These are phyloP conservation scores for Larimichthys polyactis DNA, from an alignment of 2,113 vertebrate species.

Conservation along the genomic window DNA sequence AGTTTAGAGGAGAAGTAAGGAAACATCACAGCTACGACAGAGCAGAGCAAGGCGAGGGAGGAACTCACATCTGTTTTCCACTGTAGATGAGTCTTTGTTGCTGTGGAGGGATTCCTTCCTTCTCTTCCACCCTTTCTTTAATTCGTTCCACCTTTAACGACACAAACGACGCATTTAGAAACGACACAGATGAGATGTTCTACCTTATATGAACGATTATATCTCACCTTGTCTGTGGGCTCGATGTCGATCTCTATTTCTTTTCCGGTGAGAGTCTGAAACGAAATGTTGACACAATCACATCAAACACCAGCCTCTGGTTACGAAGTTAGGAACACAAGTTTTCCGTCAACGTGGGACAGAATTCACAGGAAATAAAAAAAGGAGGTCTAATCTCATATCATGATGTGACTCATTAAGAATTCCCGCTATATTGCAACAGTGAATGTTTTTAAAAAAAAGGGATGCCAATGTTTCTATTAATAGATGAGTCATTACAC, in stretches of 20 bases:
- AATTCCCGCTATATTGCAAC: no score
- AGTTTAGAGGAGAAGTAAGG: not conserved
- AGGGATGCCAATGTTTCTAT: not conserved
- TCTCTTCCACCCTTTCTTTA: slow-evolving; percentile 95
- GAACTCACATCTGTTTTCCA: slow-evolving; percentile 94
- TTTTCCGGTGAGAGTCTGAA: slow-evolving; percentile 94
- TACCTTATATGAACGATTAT: fast-evolving
- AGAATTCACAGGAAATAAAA: not conserved
- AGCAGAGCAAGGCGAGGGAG: not conserved
- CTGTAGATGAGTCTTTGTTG: slow-evolving; percentile 97
- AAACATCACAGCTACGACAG: not conserved
- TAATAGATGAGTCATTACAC: not conserved
- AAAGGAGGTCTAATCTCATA: not conserved
- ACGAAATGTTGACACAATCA: slow-evolving; percentile 3
- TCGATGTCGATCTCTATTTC: slow-evolving; percentile 97
- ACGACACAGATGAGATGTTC: not conserved
- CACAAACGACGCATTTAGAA: not conserved
- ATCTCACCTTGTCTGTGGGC: slow-evolving; percentile 92
- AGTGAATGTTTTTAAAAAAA: no score
- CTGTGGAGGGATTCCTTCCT: slow-evolving; percentile 96
- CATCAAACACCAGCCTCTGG: not conserved
- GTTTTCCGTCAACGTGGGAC: not conserved
- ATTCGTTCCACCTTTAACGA: slow-evolving; percentile 92
- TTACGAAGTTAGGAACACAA: not conserved
- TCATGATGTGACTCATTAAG: not conserved